Evolutionary conservation across 2,113 vertebrate genomes (phyloP).

Genomic region (Lycaon pictus): DNA sequence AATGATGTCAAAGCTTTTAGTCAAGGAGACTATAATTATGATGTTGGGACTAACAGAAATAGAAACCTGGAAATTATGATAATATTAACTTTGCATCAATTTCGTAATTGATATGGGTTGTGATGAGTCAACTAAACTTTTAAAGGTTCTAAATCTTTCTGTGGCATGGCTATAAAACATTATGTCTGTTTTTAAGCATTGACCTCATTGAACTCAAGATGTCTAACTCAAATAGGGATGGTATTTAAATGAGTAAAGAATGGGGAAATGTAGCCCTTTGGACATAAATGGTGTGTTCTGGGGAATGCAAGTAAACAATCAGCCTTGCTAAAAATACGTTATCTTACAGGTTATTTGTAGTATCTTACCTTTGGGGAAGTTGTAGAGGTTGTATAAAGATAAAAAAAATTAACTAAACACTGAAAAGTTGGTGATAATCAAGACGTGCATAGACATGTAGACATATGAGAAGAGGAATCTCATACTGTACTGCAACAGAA

Average conservation of each 20-base stretch:
- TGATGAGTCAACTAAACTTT: neutral
- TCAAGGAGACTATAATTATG: neutral
- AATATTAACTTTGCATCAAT: neutral
- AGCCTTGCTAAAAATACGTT: constrained; percentile 1
- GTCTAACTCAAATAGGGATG: neutral
- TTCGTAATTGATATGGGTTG: neutral
- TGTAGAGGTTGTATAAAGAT: neutral
- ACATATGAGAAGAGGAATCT: neutral
- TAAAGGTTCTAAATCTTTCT: constrained; percentile 29
- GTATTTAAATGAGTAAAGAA: constrained; percentile 33
- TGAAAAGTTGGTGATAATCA: constrained; percentile 9
- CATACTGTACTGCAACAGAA: neutral
- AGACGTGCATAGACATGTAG: neutral
- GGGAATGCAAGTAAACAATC: neutral
- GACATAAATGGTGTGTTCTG: neutral
- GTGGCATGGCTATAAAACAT: constrained; percentile 9
- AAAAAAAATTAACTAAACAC: neutral
- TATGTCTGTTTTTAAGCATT: constrained; percentile 39
- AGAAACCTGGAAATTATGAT: neutral
- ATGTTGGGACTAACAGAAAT: neutral
- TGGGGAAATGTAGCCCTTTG: neutral
- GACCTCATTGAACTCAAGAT: neutral
- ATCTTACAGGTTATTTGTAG: neutral
- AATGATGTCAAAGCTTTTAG: neutral
- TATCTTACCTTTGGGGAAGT: neutral